These are phyloP conservation scores for Ecliptopera silaceata DNA, from an alignment of 2,888 invertebrate species.

Conservation along the genomic window DNA sequence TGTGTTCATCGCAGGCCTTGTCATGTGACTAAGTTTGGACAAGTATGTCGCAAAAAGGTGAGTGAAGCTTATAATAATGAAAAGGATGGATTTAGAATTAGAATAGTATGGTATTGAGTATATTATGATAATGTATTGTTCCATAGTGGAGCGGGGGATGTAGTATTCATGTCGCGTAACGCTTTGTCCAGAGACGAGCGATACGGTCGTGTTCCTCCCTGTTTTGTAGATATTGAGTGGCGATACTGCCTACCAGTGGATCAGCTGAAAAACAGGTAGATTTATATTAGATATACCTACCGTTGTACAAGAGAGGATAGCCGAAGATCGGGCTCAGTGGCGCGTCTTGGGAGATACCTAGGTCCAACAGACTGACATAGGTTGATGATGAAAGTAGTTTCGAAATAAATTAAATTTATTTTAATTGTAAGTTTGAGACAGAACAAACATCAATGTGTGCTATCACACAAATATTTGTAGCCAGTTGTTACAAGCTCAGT, in stretches of 20 bases:
- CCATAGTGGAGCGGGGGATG: constrained; percentile 54
- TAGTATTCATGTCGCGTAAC: constrained; percentile 95
- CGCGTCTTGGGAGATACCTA: too few relatives aligned
- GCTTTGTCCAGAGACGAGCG: constrained; percentile 99
- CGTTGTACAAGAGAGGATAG: too few relatives aligned
- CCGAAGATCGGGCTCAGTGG: too few relatives aligned
- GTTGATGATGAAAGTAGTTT: too few relatives aligned
- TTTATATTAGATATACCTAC: too few relatives aligned
- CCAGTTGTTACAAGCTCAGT: too few relatives aligned
- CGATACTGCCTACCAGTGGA: constrained; percentile 98
- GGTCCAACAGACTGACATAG: too few relatives aligned
- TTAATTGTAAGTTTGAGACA: too few relatives aligned
- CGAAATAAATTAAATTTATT: too few relatives aligned
- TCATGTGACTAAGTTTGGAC: constrained; percentile 24
- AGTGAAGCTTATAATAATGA: constrained; percentile 64
- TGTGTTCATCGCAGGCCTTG: constrained; percentile 30
- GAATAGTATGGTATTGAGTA: constrained; percentile 70
- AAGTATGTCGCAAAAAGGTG: constrained; percentile 46
- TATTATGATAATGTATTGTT: constrained; percentile 61
- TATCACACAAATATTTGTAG: too few relatives aligned
- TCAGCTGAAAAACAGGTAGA: constrained; percentile 87
- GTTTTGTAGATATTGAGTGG: constrained; percentile 98
- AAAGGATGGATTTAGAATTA: constrained; percentile 75
- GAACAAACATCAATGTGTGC: too few relatives aligned
- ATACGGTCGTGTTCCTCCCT: constrained; percentile 98